A percentile compares a stretch with the other conserved stretches of the same genome.
phyloP scores from a whole-genome alignment of 53 echinoderm and acorn worm genomes.

The Antedon mediterranea region DNA sequence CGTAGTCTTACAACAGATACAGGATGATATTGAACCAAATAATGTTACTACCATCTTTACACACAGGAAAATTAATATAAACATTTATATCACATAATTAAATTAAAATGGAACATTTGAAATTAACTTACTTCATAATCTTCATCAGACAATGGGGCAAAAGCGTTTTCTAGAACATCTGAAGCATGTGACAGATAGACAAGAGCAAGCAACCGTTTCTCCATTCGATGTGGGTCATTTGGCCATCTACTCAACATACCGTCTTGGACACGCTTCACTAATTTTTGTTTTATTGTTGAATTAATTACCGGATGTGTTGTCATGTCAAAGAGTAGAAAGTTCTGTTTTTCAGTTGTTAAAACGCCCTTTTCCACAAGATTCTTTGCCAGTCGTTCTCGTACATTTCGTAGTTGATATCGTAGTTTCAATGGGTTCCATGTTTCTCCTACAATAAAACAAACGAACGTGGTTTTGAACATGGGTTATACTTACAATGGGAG shows the following conservation, averaged over 20 bases:
- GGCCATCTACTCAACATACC: slow-evolving; percentile 91
- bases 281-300: slow-evolving; percentile 50
- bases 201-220: slow-evolving; percentile 70
- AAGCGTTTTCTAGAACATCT: slow-evolving; percentile 96
- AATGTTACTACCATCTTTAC: too few species aligned
- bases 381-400: slow-evolving; percentile 90
- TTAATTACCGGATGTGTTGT: slow-evolving; percentile 90
- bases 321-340: slow-evolving; percentile 98
- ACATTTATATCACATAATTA: too few species aligned
- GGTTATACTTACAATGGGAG: too few species aligned
- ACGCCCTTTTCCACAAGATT: slow-evolving; percentile 97
- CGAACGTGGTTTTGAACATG: too few species aligned
- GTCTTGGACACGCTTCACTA: slow-evolving; percentile 51
- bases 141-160: slow-evolving; percentile 93
- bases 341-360: slow-evolving; percentile 94
- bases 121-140: slow-evolving; percentile 79
- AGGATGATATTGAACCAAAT: too few species aligned
- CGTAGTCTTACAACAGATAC: too few species aligned
- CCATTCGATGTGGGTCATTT: slow-evolving; percentile 78
- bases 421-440: slow-evolving; percentile 98
- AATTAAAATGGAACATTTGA: too few species aligned
- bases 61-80: too few species aligned
- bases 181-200: slow-evolving; percentile 93
- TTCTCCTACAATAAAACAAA: slow-evolving; percentile 40
- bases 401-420: slow-evolving; percentile 80